Evolutionary conservation across 2,888 invertebrate genomes (phyloP).

Genomic region (Sesia bembeciformis): DNA sequence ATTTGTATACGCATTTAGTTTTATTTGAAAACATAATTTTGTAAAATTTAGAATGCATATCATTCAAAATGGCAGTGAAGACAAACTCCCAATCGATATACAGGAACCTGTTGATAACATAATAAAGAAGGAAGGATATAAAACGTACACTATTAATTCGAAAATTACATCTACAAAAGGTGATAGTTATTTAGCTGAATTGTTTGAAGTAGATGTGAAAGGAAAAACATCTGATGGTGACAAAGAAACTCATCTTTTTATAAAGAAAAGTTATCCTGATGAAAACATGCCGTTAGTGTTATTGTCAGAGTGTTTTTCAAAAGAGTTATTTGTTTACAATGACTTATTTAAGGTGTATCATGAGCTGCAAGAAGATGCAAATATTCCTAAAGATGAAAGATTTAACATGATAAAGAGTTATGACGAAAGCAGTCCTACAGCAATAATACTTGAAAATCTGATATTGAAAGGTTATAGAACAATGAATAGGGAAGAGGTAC

Average conservation of each 20-base stretch:
- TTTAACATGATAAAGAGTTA: slow-evolving; percentile 16
- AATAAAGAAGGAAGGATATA: background rate
- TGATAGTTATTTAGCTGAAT: slow-evolving; percentile 29
- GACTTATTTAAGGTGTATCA: slow-evolving; percentile 18
- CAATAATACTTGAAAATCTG: slow-evolving; percentile 23
- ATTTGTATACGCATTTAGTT: too few species aligned
- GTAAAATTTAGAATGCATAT: too few species aligned
- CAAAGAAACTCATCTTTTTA: slow-evolving; percentile 33
- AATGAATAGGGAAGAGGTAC: slow-evolving; percentile 13
- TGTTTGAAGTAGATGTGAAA: slow-evolving; percentile 31
- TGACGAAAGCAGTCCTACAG: slow-evolving; percentile 11
- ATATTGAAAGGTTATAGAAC: slow-evolving; percentile 21
- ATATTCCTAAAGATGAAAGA: slow-evolving; percentile 12
- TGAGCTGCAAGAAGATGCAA: slow-evolving; percentile 17
- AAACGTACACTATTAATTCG: background rate
- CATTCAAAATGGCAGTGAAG: too few species aligned
- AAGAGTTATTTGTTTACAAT: slow-evolving; percentile 26
- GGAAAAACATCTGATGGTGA: slow-evolving; percentile 26
- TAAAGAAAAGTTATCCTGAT: slow-evolving; percentile 23
- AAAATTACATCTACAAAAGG: slow-evolving; percentile 13
- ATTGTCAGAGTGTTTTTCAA: slow-evolving; percentile 18
- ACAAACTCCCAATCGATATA: background rate
- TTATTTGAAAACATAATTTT: too few species aligned
- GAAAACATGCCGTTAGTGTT: slow-evolving; percentile 15
- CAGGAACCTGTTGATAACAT: background rate